These are phyloP conservation scores for Anas acuta DNA, from an alignment of 2,797 vertebrate species.

Conservation along the genomic window DNA sequence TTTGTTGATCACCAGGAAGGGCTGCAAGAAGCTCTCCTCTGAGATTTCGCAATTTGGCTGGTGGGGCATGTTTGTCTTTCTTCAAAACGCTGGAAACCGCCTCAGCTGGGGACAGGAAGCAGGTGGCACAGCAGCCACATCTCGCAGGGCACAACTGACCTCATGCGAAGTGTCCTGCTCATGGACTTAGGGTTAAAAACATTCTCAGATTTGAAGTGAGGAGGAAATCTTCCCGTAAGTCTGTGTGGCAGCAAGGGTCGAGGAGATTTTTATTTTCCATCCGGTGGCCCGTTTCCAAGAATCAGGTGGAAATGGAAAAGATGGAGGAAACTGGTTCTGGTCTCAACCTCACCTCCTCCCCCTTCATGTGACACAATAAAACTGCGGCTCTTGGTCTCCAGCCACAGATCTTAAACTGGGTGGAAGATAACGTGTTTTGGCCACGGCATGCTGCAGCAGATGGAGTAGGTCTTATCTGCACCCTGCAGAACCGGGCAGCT, in stretches of 20 bases:
- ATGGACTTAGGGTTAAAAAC: not conserved
- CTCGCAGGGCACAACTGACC: not conserved
- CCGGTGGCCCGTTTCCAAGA: not conserved
- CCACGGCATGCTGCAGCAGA: accelerated
- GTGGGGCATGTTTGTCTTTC: not conserved
- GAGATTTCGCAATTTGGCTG: accelerated
- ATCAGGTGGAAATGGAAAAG: not conserved
- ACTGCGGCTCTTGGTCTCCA: not conserved
- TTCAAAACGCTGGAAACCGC: not conserved
- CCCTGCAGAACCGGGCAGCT: not conserved
- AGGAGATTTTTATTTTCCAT: not conserved
- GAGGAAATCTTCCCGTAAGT: not conserved
- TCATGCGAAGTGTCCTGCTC: not conserved
- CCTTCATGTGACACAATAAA: not conserved
- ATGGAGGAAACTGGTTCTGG: not conserved
- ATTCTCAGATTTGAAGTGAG: not conserved
- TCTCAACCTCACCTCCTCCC: not conserved
- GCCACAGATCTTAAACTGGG: not conserved
- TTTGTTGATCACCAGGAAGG: not conserved
- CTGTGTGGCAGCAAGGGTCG: not conserved
- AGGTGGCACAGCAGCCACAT: not conserved
- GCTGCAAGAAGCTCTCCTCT: not conserved
- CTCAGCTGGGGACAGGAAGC: not conserved
- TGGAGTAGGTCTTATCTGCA: not conserved
- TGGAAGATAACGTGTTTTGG: not conserved